Evolutionary conservation across 1,140 invertebrate genomes (phyloP), one percentile per base, ranked within the genome.

Genomic region (Aphaenogaster rudis): DNA sequence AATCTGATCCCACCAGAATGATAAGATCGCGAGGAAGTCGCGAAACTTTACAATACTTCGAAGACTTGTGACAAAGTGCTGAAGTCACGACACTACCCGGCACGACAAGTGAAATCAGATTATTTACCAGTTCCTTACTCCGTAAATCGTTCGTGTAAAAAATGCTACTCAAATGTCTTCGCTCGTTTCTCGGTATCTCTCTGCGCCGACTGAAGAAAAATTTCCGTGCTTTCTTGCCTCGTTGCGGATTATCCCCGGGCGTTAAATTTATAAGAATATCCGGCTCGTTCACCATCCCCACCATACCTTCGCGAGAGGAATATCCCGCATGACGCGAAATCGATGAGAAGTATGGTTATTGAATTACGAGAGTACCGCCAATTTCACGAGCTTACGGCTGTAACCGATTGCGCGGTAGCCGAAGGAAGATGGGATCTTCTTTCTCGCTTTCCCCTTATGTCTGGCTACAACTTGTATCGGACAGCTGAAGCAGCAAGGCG

Each of bases 271-370:
- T 36, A 76, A 76, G 48, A 42, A 81, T 59, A 84, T 76, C 54
- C 54, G 11, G 28, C 80, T 76, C 80, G 42, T 76, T 61, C 69
- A 11, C 42, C 13, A 59, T 59, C 8, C n/a, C 28, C 42, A 28
- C 9, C 3, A 28, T 59, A 82, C 33, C 17, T 50, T 17, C 6
- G 8, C 57, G 33, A 48, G 52, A 48, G 21, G 57, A 82, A 82
- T 74, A 82, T 74, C 67, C 15, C 54, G 80, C 67, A 57, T 76
- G 69, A 84, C 80, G 67, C 69, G 42, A 84, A 76, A 84, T 84
- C 80, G 80, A 84, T 84, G 69, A 84, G 80, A 84, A 76, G 54
- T 74, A 84, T 84, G 69, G 72, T 84, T 84, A 84, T 84, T 84
- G 80, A 84, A 84, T 84, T 76, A 84, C 80, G 42, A 15, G 54